Percentiles rank a stretch among this genome's conserved stretches.
Evolutionary conservation across 2,113 vertebrate species (phyloP).

Genomic region (Orientallactaga bullata): DNA sequence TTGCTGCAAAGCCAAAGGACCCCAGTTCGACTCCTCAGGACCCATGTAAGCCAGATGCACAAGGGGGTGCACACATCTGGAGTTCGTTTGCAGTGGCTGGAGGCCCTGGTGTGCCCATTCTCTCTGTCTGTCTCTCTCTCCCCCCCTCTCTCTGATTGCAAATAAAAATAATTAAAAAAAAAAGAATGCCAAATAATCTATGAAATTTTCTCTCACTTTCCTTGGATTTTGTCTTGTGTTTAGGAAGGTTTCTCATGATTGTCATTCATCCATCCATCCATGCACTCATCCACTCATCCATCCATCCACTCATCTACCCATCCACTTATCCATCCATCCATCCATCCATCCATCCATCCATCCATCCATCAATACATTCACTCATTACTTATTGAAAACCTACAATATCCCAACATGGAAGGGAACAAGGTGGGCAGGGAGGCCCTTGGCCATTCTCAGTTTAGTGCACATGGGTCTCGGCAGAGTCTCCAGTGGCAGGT

Average conservation of each 20-base stretch:
- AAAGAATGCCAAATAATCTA: conserved; percentile 40
- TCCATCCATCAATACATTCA: not conserved
- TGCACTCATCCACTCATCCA: not conserved
- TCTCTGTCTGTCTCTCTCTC: no score
- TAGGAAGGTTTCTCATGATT: not conserved
- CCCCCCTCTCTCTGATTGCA: no score
- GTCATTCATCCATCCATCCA: not conserved
- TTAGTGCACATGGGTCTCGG: not conserved
- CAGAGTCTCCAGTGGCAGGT: fast-evolving
- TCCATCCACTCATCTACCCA: not conserved
- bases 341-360: not conserved
- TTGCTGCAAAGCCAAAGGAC: no score
- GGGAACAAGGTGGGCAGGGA: not conserved
- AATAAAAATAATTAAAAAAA: no score
- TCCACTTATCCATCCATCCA: not conserved
- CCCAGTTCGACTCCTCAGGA: no score
- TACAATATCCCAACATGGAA: not conserved
- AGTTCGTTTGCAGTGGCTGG: no score
- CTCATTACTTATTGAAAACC: not conserved
- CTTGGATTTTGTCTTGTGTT: conserved; percentile 15
- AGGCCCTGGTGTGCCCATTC: no score
- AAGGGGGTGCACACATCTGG: no score
- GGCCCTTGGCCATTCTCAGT: not conserved
- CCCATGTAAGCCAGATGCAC: no score
- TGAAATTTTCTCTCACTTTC: not conserved